A percentile compares a stretch with the other conserved stretches of the same genome.
Conservation (phyloP, 2,888 invertebrate genomes). For the Protophormia terraenovae region DNA sequence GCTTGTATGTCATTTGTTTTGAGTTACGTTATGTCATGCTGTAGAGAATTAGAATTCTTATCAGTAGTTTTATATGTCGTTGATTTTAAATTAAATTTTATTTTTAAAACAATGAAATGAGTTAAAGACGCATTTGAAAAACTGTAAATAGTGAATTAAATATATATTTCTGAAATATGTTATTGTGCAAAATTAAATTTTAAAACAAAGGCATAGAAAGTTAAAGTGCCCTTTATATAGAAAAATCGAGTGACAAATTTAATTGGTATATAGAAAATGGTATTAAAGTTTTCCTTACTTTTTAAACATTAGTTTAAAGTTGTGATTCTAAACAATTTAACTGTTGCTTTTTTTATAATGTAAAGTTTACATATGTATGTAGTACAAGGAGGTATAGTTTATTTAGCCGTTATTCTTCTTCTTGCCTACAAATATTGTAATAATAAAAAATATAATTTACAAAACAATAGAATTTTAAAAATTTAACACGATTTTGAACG, state of each 20-base stretch:
- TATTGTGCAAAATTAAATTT: too few species aligned
- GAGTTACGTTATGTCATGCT: slow-evolving; percentile 51
- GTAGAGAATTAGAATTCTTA: slow-evolving; percentile 28
- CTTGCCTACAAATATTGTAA: too few species aligned
- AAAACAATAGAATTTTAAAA: slow-evolving; percentile 27
- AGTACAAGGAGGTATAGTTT: slow-evolving; percentile 6
- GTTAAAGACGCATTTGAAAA: not conserved
- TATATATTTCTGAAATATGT: too few species aligned
- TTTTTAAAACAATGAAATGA: too few species aligned
- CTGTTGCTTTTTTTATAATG: slow-evolving; percentile 30
- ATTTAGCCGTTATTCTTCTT: not conserved
- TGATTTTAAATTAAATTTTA: too few species aligned
- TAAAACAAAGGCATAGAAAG: too few species aligned
- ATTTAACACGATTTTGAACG: slow-evolving; percentile 55
- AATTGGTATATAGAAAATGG: not conserved
- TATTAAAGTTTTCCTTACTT: not conserved
- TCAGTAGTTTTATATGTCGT: not conserved
- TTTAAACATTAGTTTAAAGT: not conserved
- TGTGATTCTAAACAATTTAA: slow-evolving; percentile 22
- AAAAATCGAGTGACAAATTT: not conserved
- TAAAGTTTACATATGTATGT: not conserved
- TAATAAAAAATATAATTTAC: too few species aligned
- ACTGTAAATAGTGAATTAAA: not conserved
- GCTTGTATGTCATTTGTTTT: slow-evolving; percentile 40
- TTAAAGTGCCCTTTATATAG: too few species aligned